Base-by-base conservation (phyloP, 1,140 invertebrate species). In the Drosophila sp. region DNA sequence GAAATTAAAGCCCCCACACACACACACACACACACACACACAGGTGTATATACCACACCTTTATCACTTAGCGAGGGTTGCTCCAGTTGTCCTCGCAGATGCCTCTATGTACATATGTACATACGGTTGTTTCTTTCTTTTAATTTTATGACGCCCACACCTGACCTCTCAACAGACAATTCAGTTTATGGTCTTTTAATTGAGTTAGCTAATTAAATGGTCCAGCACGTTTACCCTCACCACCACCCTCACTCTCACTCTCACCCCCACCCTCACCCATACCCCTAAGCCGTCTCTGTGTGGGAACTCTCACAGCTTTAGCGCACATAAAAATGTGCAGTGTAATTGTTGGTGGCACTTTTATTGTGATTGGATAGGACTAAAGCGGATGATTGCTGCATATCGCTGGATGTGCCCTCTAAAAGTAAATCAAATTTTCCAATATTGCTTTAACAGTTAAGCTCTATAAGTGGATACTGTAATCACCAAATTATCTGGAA, bases 141-240 rank as follows among this genome's bases (percentile, higher is more conserved):
- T 65, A 40, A 60, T 67, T 89, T 87, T 77, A 87, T 87, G 47
- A 66, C 70, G 80, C 2, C 44, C 69, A 77, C 83, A 87, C 84
- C 83, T 87, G 83, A 83, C 76, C 84, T 63, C 29, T 56, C 65
- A 50, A 8, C 73, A 76, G 73, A 76, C 76, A 83, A 82, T 79
- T 77, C 70, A 72, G 87, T 86, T 87, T 76, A 87, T 80, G 80
- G 69, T 87, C 84, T 87, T 87, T 89, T 89, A 87, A 87, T 87
- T 87, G 76, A 87, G 83, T 87, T 89, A 80, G 72, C 79, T 89
- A 87, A 87, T 87, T 87, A 87, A 89, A 87, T 73, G 83, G 65
- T 68, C 44, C 44, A 30, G n/a, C 65, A 7, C 29, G 3, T 44
- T 32, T 64, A 58, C 50, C 40, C 69, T 41, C 11, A 32, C 64